Base-by-base conservation (phyloP, 2,797 vertebrate genomes). In the Enteromius trimaculatus region DNA sequence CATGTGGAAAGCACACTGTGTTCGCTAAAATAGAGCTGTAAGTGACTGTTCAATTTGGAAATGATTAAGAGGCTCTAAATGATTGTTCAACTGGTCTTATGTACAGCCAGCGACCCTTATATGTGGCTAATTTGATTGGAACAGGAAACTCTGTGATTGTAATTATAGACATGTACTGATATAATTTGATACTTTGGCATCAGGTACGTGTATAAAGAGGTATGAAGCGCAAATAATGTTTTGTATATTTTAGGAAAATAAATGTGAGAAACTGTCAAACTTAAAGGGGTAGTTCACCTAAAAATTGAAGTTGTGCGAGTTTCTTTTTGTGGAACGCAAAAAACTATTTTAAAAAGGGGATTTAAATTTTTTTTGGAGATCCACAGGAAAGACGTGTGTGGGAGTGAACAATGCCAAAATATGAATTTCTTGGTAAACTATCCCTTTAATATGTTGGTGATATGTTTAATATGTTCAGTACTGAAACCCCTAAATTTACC, bases 21-120 rank as follows among this genome's bases (percentile, higher is more conserved):
- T 53, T 42, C 34, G 58, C 13, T 42, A 42, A 77, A 77, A 69
- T 69, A 58, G 31, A n/a, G 47, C 39, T 60, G 39, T 60, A 83
- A 69, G 37, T 19, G 64, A 68, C 34, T 77, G 21, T 37, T 74
- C 29, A 74, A 21, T 62, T 62, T 75, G 44, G 7, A 14, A 3
- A 16, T 14, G 58, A 66, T 65, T 60, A 71, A 44, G 47, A 75
- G 16, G n/a, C 16, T 76, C 8, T 6, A 74, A 81, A 26, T 42
- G 37, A 58, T 68, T 42, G 10, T 77, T 42, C 19, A 68, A 77
- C 44, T 51, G 16, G 70, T 64, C 69, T 74, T 66, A 68, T n/a
- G 19, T 65, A 37, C 44, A 49, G 31, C 44, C 60, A 29, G 60
- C 29, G 13, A 62, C 26, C 13, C 26, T 62, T 23, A 62, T 62